Evolutionary conservation across 1,140 invertebrate species (phyloP).

Genomic region (Plectrocnemia conspersa): DNA sequence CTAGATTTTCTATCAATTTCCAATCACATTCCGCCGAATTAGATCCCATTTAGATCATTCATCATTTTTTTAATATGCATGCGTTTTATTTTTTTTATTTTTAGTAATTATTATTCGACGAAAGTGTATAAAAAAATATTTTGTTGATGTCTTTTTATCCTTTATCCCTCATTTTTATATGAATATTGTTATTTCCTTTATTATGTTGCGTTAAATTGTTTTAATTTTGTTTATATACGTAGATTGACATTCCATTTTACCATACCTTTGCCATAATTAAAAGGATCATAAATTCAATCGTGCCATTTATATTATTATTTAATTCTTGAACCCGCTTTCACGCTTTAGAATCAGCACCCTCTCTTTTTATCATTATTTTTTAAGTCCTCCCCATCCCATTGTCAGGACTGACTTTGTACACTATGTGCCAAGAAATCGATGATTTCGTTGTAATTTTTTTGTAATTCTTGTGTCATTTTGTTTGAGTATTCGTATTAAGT

Average conservation of each 20-base stretch:
- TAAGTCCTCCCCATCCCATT: not conserved
- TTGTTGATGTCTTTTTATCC: no score
- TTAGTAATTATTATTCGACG: no score
- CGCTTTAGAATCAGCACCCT: not conserved
- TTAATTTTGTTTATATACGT: slow-evolving; percentile 4
- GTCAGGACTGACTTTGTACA: not conserved
- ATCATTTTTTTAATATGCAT: no score
- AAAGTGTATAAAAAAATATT: no score
- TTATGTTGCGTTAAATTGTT: no score
- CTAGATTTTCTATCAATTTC: no score
- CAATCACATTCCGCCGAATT: no score
- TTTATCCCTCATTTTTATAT: no score
- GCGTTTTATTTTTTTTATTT: no score
- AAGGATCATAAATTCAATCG: not conserved
- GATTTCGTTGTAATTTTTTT: not conserved
- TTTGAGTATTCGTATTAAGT: slow-evolving; percentile 26
- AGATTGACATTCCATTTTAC: slow-evolving; percentile 16
- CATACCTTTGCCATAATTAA: not conserved
- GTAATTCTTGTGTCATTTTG: slow-evolving; percentile 10
- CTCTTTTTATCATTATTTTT: slow-evolving; percentile 1
- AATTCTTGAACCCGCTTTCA: not conserved
- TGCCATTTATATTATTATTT: not conserved
- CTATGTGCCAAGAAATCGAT: no score
- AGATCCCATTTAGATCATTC: no score
- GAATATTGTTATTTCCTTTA: no score